Evolutionary conservation across 2,113 vertebrate genomes (phyloP), one percentile per base, ranked within the genome.

Genomic region (Leptodactylus fuscus): DNA sequence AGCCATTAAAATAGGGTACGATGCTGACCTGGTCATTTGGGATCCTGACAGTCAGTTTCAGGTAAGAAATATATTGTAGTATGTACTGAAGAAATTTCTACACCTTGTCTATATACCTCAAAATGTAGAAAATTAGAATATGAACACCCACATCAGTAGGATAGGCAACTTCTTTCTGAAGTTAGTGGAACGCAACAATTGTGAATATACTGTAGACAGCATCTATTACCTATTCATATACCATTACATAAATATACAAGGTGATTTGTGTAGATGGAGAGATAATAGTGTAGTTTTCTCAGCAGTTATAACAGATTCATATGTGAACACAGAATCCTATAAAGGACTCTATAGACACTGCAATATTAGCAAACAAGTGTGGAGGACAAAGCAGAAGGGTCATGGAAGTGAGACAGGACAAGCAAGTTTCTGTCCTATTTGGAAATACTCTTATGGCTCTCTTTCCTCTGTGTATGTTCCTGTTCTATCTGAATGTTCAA

Each of bases 21-120:
- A 95, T 87, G 94, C 94, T 2, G 95, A 95, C 81, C 38, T 96
- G 76, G 94, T 95, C 41, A 90, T 96, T 85, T 96, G 95, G 94
- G 92, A 96, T 86, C 95, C 95, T 29, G 93, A 96, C 71, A 92
- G 89, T 78, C 90, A 94, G 69, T 94, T 95, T 88, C 87, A 91
- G 91, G 95, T 94, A 87, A 81, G 67, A 27, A 29, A 71, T 22
- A n/a, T 27, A n/a, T n/a, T n/a, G n/a, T n/a, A 65, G 5, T 5
- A 41, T 11, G 32, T 32, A 15, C 27, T 32, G 10, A 69, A 38
- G 16, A 67, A 3, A 69, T 38, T 67, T 0, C 16, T 67, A 29
- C 5, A 62, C 16, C 2, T 18, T 34, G 15, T 67, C 13, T 67
- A 18, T 34, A 67, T 6, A 34, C 1, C 29, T 32, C 27, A 34